These are phyloP conservation scores for Ceramica pisi DNA, from an alignment of 2,888 invertebrate species.

Conservation along the genomic window DNA sequence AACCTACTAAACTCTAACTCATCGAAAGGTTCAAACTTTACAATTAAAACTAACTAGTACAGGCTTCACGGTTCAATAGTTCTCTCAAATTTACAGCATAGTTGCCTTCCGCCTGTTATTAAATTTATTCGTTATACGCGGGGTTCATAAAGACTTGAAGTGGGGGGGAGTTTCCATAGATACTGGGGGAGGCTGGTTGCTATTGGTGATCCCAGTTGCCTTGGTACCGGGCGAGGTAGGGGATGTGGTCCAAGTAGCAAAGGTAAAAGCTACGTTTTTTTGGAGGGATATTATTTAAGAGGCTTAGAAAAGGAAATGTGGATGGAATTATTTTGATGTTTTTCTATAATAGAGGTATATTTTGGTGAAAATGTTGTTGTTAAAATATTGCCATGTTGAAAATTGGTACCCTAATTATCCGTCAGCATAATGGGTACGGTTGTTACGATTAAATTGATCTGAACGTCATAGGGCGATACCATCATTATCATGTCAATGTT, in stretches of 20 bases:
- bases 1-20: conserved; percentile 54
- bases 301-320: conserved; percentile 24
- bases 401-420: too few species aligned
- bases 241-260: conserved; percentile 64
- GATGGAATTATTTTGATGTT: conserved; percentile 3
- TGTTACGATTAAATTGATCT: neutral
- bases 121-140: conserved; percentile 72
- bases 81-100: conserved; percentile 75
- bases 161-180: conserved; percentile 82
- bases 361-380: neutral
- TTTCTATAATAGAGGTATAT: conserved; percentile 1
- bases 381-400: neutral
- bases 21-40: conserved; percentile 51
- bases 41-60: conserved; percentile 69
- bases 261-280: conserved; percentile 28
- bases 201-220: conserved; percentile 84
- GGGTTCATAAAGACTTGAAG: conserved; percentile 82
- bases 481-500: too few species aligned
- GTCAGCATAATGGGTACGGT: neutral
- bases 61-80: conserved; percentile 69
- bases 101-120: conserved; percentile 69
- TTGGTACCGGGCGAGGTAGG: conserved; percentile 74
- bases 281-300: conserved; percentile 33
- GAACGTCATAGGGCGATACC: neutral
- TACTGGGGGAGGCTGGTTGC: conserved; percentile 83